These are phyloP conservation scores for Dendrocincla tyrannina DNA, from an alignment of 2,797 vertebrate genomes.

Conservation along the genomic window DNA sequence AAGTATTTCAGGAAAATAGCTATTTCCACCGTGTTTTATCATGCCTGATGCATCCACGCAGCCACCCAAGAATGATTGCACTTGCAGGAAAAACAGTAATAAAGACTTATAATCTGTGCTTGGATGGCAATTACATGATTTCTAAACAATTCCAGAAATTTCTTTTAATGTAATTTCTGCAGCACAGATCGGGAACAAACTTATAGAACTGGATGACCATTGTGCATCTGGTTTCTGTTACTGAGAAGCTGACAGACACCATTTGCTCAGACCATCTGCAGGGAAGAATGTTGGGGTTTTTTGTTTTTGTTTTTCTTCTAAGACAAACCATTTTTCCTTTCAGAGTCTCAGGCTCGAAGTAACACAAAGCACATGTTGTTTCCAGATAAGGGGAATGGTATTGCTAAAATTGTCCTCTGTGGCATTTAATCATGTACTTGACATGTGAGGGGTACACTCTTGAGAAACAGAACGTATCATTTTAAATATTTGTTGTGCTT, in stretches of 20 bases:
- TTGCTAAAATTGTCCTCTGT: not conserved
- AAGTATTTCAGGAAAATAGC: not conserved
- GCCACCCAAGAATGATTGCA: not conserved
- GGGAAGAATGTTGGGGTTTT: not conserved
- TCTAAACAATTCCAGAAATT: not conserved
- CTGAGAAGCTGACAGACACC: not conserved
- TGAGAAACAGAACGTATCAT: not conserved
- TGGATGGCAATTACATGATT: not conserved
- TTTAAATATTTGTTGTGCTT: not conserved
- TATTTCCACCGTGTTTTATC: not conserved
- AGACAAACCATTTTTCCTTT: not conserved
- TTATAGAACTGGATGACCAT: not conserved
- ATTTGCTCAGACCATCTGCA: not conserved
- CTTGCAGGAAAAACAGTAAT: constrained; percentile 2
- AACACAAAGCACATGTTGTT: not conserved
- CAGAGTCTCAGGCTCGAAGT: not conserved
- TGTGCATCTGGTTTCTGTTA: constrained; percentile 38
- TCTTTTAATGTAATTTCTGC: constrained; percentile 15
- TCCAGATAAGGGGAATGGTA: not conserved
- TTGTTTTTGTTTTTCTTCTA: not conserved
- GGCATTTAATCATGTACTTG: not conserved
- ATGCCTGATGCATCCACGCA: not conserved
- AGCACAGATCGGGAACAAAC: not conserved
- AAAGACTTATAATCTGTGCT: not conserved
- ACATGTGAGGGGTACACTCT: not conserved